Conservation (phyloP, 2,113 vertebrate species). For the Pterocles orientalis region DNA sequence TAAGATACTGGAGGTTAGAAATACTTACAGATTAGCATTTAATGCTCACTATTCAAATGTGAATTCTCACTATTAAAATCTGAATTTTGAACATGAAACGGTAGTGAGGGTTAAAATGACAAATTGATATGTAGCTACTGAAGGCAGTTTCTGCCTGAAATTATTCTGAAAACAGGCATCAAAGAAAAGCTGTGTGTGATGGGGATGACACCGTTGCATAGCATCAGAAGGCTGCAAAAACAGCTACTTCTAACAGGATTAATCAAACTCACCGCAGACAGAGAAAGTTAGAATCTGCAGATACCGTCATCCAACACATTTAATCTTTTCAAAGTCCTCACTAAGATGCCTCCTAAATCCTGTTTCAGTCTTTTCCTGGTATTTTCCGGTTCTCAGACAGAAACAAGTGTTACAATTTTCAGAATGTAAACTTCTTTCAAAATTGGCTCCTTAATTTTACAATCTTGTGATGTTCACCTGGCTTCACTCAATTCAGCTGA, state of each 20-base stretch:
- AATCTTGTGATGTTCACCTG: background rate
- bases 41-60: background rate
- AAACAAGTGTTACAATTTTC: background rate
- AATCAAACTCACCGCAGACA: background rate
- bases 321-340: background rate
- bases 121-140: background rate
- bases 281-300: background rate
- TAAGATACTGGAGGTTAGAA: background rate
- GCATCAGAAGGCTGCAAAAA: background rate
- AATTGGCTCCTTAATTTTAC: background rate
- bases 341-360: background rate
- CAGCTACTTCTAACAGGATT: background rate
- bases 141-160: background rate
- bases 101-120: background rate
- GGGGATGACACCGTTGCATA: background rate
- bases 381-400: background rate
- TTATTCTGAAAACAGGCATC: background rate
- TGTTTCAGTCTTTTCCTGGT: background rate
- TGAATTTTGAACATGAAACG: background rate
- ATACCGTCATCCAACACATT: background rate
- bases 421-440: background rate
- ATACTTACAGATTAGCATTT: background rate
- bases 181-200: background rate
- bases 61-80: background rate
- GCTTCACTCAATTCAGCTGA: background rate